A percentile compares a stretch with the other conserved stretches of the same genome.
phyloP scores from a whole-genome alignment of 2,888 invertebrate genomes.

The Ophion ventricosus region DNA sequence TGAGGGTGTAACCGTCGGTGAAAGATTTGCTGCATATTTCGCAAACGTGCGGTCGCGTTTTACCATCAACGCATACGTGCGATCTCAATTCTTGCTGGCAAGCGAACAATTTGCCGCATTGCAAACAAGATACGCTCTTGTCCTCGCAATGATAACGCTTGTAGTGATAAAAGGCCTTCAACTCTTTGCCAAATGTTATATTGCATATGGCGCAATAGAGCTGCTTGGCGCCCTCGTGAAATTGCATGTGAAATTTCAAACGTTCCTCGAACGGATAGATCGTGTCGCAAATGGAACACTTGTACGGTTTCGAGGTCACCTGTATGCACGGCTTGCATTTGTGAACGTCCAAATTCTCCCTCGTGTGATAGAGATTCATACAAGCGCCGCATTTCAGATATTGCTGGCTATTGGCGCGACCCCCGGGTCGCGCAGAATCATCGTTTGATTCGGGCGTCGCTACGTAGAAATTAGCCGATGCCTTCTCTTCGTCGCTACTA shows the following conservation, averaged over 20 bases:
- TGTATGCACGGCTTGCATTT: slow-evolving; percentile 75
- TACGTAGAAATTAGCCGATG: slow-evolving; percentile 61
- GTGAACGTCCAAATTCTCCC: slow-evolving; percentile 73
- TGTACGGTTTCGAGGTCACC: slow-evolving; percentile 73
- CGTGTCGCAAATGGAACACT: slow-evolving; percentile 71
- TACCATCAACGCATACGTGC: slow-evolving; percentile 75
- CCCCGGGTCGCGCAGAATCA: slow-evolving; percentile 60
- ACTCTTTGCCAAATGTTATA: slow-evolving; percentile 74
- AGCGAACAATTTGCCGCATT: slow-evolving; percentile 76
- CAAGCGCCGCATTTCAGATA: slow-evolving; percentile 77
- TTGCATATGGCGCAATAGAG: slow-evolving; percentile 75
- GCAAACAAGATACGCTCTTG: slow-evolving; percentile 73
- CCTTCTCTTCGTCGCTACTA: slow-evolving; percentile 75
- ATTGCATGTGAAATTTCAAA: slow-evolving; percentile 74
- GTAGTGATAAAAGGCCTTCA: slow-evolving; percentile 75
- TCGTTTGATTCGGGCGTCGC: slow-evolving; percentile 59
- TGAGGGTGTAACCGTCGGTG: slow-evolving; percentile 76
- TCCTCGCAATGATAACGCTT: slow-evolving; percentile 76
- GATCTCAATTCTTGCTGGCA: slow-evolving; percentile 70
- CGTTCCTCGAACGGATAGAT: slow-evolving; percentile 76
- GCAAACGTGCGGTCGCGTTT: slow-evolving; percentile 75
- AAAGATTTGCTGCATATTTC: slow-evolving; percentile 77
- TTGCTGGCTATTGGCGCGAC: slow-evolving; percentile 70
- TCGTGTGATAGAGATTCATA: slow-evolving; percentile 76
- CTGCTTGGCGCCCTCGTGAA: slow-evolving; percentile 72